Base-by-base conservation (phyloP, 2,797 vertebrate genomes). In the Paguma larvata region DNA sequence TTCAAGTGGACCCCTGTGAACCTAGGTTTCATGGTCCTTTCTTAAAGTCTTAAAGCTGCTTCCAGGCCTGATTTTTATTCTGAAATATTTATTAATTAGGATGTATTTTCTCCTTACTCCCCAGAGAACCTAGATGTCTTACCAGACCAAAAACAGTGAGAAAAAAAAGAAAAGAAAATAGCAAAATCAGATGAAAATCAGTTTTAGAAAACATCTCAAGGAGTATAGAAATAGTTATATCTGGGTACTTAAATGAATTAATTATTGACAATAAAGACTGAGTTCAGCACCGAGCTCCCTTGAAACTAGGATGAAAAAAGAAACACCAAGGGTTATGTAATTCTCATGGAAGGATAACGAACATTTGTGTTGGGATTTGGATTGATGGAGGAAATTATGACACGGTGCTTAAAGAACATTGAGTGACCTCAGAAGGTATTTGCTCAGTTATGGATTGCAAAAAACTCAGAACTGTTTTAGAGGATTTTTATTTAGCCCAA, bases 161-260 rank as follows among this genome's bases (percentile, higher is more conserved):
- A 15, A 16, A 77, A 84, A 23, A 59, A 23, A 59, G 21, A 41
- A 79, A 67, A 67, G 63, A 38, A 30, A 41, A 51, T 44, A 34
- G 3, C 41, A 83, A 91, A 95, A 21, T 25, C 44, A 51, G 30
- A 85, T 82, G 56, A 90, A 84, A 95, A 70, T n/a, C 46, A 38
- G 32, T 67, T 96, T 94, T 65, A 59, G 84, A 78, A 96, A 91
- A 9, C 11, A 19, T 68, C 72, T 82, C 34, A 77, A 72, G 87
- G 13, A 89, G 9, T 62, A 51, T 14, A 94, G 83, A 88, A 94
- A 51, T 77, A 70, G 2, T 68, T 92, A 19, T 77, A 93, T 67
- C 27, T n/a, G 6, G 30, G 5, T 46, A 77, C 23, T 79, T 0
- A 2, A 48, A 44, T 70, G 23, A 90, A 75, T 38, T 63, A 41